phyloP scores from a whole-genome alignment of 2,113 vertebrate species.

The Myrmophylax atrothorax region DNA sequence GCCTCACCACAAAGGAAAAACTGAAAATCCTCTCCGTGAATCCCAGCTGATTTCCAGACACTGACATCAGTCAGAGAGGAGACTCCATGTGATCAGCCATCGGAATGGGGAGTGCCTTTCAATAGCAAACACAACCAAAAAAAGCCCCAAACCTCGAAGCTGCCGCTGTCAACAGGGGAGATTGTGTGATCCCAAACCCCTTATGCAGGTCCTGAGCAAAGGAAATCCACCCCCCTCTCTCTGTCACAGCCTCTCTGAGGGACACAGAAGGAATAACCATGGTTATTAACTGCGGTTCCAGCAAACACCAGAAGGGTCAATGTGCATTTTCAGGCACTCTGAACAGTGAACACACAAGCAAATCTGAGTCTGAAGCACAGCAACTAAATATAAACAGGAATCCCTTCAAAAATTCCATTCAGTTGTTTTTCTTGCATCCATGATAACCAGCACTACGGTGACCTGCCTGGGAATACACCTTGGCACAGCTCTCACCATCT shows the following conservation, averaged over 20 bases:
- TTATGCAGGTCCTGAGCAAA: background rate
- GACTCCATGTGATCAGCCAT: background rate
- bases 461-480: background rate
- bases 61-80: background rate
- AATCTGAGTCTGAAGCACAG: background rate
- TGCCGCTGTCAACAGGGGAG: background rate
- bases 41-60: background rate
- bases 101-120: background rate
- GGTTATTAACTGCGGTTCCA: background rate
- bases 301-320: background rate
- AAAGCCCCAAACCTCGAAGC: background rate
- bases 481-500: background rate
- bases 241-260: background rate
- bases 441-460: background rate
- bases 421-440: background rate
- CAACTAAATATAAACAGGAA: background rate
- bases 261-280: background rate
- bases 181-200: too few relatives aligned
- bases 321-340: background rate
- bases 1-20: background rate
- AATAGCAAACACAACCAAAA: background rate
- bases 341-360: background rate
- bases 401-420: background rate
- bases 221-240: background rate
- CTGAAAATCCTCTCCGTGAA: background rate